phyloP scores from a whole-genome alignment of 2,888 invertebrate genomes.

The Osmoderma eremita region DNA sequence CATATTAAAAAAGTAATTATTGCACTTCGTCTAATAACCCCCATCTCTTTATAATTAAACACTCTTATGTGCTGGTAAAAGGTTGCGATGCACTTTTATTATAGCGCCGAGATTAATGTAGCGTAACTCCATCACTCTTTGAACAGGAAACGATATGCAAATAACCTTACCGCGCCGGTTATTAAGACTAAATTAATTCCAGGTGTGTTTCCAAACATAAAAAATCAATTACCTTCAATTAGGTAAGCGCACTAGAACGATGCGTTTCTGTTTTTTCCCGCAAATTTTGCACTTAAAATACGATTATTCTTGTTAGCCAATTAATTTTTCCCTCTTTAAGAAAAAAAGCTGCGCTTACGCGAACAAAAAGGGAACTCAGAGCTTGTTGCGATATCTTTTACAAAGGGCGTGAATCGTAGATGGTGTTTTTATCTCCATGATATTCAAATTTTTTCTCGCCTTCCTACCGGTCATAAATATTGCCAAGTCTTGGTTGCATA shows the following conservation, averaged over 20 bases:
- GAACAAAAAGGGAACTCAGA: too few relatives aligned
- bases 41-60: constrained; percentile 2
- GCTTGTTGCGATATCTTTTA: too few relatives aligned
- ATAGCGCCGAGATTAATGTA: constrained; percentile 11
- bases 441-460: constrained; percentile 7
- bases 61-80: constrained; percentile 20
- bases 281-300: too few relatives aligned
- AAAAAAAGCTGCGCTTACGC: too few relatives aligned
- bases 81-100: constrained; percentile 11
- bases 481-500: not conserved
- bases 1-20: too few relatives aligned
- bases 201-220: constrained; percentile 7
- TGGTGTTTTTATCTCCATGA: not conserved
- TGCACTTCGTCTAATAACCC: not conserved
- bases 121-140: constrained; percentile 8
- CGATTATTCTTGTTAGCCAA: too few relatives aligned
- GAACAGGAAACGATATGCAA: constrained; percentile 23
- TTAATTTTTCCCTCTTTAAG: too few relatives aligned
- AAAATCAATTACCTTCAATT: constrained; percentile 20
- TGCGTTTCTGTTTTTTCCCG: too few relatives aligned
- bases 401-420: not conserved
- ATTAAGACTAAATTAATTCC: constrained; percentile 15
- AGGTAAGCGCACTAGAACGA: not conserved
- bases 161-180: not conserved
- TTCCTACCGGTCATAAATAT: constrained; percentile 3